Evolutionary conservation across 2,113 vertebrate species (phyloP).

Genomic region (Thunnus maccoyii): DNA sequence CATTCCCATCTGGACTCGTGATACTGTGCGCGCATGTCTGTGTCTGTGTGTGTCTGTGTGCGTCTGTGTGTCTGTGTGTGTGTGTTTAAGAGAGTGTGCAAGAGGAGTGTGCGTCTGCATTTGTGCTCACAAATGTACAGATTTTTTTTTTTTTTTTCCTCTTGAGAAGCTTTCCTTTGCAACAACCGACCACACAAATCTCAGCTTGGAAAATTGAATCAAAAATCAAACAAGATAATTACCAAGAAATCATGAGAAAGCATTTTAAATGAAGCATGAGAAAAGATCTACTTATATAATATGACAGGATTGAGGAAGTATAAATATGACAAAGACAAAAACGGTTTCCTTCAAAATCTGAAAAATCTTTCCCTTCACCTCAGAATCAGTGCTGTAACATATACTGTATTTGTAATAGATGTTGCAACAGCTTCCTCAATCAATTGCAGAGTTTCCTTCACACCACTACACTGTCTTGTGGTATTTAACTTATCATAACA

Average conservation of each 20-base stretch:
- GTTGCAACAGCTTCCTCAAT: not conserved
- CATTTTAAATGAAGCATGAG: not conserved
- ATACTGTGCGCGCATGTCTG: constrained; percentile 41
- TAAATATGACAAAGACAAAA: not conserved
- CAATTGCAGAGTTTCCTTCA: not conserved
- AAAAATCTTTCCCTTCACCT: not conserved
- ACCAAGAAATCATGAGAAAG: not conserved
- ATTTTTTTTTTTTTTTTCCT: not conserved
- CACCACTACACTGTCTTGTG: not conserved
- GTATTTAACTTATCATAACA: constrained; percentile 26
- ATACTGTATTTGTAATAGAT: no score
- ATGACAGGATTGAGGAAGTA: no score
- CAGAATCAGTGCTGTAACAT: not conserved
- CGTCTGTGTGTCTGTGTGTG: constrained; percentile 22
- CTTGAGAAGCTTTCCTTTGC: constrained; percentile 3
- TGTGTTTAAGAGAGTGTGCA: constrained; percentile 1
- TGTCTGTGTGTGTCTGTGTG: constrained; percentile 38
- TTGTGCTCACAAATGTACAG: constrained; percentile 17
- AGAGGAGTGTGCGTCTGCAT: constrained; percentile 22
- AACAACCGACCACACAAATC: constrained; percentile 20
- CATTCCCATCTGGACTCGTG: constrained; percentile 69
- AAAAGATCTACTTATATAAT: no score
- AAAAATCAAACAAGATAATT: constrained; percentile 13
- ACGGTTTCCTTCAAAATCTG: not conserved
- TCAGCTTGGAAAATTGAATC: not conserved